Percentiles rank a stretch among this genome's conserved stretches.
phyloP scores from a whole-genome alignment of 2,797 vertebrate genomes.

The Caiman crocodilus region DNA sequence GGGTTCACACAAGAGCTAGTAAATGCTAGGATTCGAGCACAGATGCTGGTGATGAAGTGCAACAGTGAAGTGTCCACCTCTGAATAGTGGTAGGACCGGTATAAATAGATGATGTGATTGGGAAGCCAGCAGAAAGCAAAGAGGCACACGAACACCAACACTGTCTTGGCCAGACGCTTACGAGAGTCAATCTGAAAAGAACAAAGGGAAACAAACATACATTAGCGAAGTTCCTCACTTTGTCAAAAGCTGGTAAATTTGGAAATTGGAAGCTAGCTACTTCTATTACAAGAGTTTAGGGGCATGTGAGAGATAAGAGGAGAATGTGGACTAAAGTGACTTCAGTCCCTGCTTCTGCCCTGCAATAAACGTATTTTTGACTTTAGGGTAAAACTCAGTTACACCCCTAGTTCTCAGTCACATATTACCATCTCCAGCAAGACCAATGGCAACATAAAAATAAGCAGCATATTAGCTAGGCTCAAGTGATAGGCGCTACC shows the following conservation, averaged over 20 bases:
- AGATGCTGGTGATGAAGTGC: constrained; percentile 91
- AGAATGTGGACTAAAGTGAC: background rate
- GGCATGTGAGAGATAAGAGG: rapidly evolving
- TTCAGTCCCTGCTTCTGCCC: background rate
- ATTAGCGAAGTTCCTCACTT: background rate
- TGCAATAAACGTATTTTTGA: background rate
- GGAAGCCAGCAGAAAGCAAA: constrained; percentile 98
- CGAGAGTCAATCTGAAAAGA: constrained; percentile 90
- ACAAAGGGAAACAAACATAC: background rate
- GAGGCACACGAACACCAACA: constrained; percentile 94
- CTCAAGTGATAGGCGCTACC: background rate
- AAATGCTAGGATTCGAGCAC: constrained; percentile 93
- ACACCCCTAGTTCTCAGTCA: background rate
- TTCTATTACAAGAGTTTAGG: background rate
- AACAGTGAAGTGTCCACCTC: constrained; percentile 93
- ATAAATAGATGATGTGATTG: constrained; percentile 93
- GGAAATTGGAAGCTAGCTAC: background rate
- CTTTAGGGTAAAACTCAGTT: background rate
- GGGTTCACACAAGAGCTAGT: constrained; percentile 97
- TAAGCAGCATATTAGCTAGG: background rate
- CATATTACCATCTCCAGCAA: background rate
- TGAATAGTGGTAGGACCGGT: constrained; percentile 95
- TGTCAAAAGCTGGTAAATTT: background rate
- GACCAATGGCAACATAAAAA: background rate
- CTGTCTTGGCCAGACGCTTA: constrained; percentile 94